These are phyloP conservation scores for Rhynchomys soricoides DNA, from an alignment of 2,113 vertebrate species.

Conservation along the genomic window DNA sequence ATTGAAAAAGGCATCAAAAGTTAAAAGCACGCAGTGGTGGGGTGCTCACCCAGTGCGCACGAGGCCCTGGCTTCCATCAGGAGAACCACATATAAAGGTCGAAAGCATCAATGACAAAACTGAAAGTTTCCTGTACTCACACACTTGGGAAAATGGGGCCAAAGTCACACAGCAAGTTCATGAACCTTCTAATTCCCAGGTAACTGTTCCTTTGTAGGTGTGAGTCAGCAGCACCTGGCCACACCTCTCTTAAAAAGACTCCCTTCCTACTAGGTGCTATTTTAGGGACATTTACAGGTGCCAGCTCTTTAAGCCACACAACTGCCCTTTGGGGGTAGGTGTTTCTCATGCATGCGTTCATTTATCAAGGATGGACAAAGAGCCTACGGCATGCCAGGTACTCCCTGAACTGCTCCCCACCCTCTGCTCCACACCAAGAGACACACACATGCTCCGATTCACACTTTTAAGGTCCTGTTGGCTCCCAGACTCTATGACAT, in stretches of 20 bases:
- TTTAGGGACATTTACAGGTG: not conserved
- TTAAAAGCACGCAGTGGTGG: not conserved
- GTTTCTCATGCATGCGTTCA: not conserved
- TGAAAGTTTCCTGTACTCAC: not conserved
- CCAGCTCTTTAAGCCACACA: not conserved
- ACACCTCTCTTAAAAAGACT: not conserved
- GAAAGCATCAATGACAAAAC: not conserved
- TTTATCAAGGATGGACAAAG: not conserved
- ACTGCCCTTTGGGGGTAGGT: too few relatives aligned
- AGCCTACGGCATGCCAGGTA: accelerated
- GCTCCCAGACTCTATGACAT: not conserved
- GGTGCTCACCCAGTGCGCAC: not conserved
- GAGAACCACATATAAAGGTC: not conserved
- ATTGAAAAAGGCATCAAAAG: not conserved
- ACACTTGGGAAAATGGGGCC: not conserved
- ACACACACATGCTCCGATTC: constrained; percentile 13
- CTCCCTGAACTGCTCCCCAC: not conserved
- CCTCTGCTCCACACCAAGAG: not conserved
- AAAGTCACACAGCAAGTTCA: not conserved
- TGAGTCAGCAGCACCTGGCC: not conserved
- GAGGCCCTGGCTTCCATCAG: not conserved
- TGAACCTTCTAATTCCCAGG: not conserved
- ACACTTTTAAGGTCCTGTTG: constrained; percentile 39
- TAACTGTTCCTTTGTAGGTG: not conserved
- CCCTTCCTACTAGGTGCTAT: not conserved